Percentiles rank a stretch among this genome's conserved stretches.
phyloP scores from a whole-genome alignment of 2,797 vertebrate genomes.

The Pelochelys cantorii region DNA sequence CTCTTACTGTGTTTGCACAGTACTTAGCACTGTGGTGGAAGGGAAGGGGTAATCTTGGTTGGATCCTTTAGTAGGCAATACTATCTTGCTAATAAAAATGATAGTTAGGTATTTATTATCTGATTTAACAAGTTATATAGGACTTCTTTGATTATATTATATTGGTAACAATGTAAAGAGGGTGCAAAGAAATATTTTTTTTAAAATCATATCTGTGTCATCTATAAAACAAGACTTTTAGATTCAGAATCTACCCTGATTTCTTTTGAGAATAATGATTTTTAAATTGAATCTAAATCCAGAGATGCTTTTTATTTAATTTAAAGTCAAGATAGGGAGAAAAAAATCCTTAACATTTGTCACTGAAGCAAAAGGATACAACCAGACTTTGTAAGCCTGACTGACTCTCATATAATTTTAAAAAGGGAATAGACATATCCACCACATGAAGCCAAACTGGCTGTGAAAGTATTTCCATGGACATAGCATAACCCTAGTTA shows the following conservation, averaged over 20 bases:
- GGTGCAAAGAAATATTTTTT: too few relatives aligned
- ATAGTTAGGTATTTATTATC: not conserved
- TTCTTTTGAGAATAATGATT: not conserved
- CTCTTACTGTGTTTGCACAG: not conserved
- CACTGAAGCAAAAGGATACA: not conserved
- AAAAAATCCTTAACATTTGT: not conserved
- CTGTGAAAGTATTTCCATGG: not conserved
- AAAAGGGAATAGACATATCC: not conserved
- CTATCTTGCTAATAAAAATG: not conserved
- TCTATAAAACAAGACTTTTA: not conserved
- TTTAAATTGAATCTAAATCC: not conserved
- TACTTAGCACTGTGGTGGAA: not conserved
- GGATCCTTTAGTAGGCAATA: not conserved
- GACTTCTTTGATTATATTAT: not conserved
- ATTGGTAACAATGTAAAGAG: too few relatives aligned
- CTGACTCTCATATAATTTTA: not conserved
- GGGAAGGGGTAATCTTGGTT: not conserved
- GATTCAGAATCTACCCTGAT: not conserved
- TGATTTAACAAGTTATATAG: not conserved
- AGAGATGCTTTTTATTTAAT: not conserved
- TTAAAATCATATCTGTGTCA: not conserved
- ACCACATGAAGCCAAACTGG: not conserved
- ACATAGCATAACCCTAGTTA: not conserved
- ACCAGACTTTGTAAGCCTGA: not conserved
- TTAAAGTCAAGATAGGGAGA: rapidly evolving